These are phyloP conservation scores for Caenorhabditis sulstoni DNA, from an alignment of 2,888 invertebrate species.

Conservation along the genomic window DNA sequence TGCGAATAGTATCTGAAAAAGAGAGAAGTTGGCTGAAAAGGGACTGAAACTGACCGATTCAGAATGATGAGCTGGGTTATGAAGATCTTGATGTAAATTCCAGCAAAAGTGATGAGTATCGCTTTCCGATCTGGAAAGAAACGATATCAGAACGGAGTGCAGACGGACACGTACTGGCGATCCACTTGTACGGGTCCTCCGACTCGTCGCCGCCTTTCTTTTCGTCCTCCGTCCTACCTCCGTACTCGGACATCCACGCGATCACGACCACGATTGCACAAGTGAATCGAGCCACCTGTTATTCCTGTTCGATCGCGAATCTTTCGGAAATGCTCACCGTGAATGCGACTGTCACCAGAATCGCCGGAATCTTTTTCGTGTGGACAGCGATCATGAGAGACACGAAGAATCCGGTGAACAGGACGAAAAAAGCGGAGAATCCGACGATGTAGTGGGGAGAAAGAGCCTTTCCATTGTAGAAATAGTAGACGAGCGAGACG, in stretches of 20 bases:
- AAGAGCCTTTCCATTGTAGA: slow-evolving; percentile 46
- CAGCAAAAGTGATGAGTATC: slow-evolving; percentile 20
- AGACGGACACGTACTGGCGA: slow-evolving; percentile 35
- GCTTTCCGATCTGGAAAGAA: slow-evolving; percentile 41
- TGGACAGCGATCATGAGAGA: slow-evolving; percentile 37
- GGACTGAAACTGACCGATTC: slow-evolving; percentile 23
- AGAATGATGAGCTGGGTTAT: slow-evolving; percentile 34
- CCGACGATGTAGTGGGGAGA: slow-evolving; percentile 53
- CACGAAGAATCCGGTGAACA: slow-evolving; percentile 47
- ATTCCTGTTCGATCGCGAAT: background rate
- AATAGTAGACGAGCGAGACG: slow-evolving; percentile 41
- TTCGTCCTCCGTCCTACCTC: slow-evolving; percentile 27
- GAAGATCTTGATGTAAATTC: slow-evolving; percentile 44
- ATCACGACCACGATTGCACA: slow-evolving; percentile 53
- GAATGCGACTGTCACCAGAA: slow-evolving; percentile 46
- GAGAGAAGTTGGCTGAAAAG: background rate
- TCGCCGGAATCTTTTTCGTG: slow-evolving; percentile 39
- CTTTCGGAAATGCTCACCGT: slow-evolving; percentile 23
- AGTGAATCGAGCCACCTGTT: slow-evolving; percentile 49
- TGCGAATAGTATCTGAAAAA: slow-evolving; percentile 47
- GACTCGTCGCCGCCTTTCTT: slow-evolving; percentile 1
- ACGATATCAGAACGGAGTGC: background rate
- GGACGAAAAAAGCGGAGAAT: slow-evolving; percentile 47
- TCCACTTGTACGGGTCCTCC: slow-evolving; percentile 55
- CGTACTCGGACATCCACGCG: slow-evolving; percentile 51